Evolutionary conservation across 2,888 invertebrate species (phyloP), one percentile per base, ranked within the genome.

Genomic region (Caenorhabditis sp.): DNA sequence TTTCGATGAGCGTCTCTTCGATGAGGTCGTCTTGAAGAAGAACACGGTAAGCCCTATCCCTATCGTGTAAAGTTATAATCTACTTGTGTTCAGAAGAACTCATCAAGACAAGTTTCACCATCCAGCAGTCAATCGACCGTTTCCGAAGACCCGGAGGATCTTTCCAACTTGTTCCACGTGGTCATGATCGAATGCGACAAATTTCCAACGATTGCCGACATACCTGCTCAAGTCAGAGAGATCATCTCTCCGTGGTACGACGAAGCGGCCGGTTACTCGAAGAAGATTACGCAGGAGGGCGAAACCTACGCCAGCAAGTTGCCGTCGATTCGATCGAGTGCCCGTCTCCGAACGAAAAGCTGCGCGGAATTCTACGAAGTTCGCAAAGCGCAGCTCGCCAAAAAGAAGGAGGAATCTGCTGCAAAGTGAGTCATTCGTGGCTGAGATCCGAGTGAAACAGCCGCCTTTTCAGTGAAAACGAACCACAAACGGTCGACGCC

Each of bases 271-370:
- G 58, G 70, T 46, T 87, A 87, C 75, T 71, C 65, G n/a, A 77
- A 75, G 61, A 80, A 77, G 39, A 78, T 85, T 26, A 83, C 83
- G 11, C 71, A 79, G 39, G 83, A 82, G 39, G 84, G 84, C 20
- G 72, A 75, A 46, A 75, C 41, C 7, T 84, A 82, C 59, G 73
- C 74, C 26, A 80, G 82, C 26, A 79, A 75, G 24, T 78, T 87
- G 24, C 87, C 87, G 13, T 61, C 75, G 2, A 76, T 87, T 9
- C 65, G 86, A 20, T 55, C 81, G 11, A 59, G 79, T 2, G 86
- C 87, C 22, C 78, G 87, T 9, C 70, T 85, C 20, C 70, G 87
- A 26, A 87, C 87, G 3, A 66, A 80, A n/a, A 85, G 85, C 46
- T 85, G 84, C 48, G 76, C 81, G 7, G 79, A 81, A 7, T 81